A percentile compares a stretch with the other conserved stretches of the same genome.
Evolutionary conservation across 53 echinoderm and acorn worm genomes (phyloP).

Genomic region (Antedon mediterranea): DNA sequence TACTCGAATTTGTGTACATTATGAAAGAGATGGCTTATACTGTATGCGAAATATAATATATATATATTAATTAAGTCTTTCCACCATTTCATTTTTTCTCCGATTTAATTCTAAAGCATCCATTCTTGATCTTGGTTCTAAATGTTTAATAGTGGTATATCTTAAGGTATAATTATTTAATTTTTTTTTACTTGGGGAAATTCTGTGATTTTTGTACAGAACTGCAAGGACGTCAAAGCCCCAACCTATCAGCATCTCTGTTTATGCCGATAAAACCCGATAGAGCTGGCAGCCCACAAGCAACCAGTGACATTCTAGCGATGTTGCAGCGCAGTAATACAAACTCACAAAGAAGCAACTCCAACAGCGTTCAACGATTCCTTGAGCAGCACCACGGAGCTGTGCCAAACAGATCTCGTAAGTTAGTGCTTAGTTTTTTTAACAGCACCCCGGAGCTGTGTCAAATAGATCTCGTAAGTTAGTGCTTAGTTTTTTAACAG

Average conservation of each 20-base stretch:
- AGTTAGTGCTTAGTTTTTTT: too few relatives aligned
- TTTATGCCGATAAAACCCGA: not conserved
- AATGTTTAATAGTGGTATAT: too few relatives aligned
- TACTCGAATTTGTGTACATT: too few relatives aligned
- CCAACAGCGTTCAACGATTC: not conserved
- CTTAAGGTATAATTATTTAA: too few relatives aligned
- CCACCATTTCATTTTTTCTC: too few relatives aligned
- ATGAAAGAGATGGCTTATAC: too few relatives aligned
- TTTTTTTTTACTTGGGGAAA: too few relatives aligned
- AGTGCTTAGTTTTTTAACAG: too few relatives aligned
- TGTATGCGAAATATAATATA: too few relatives aligned
- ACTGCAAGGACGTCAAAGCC: not conserved
- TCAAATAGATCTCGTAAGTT: not conserved
- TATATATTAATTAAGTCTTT: too few relatives aligned
- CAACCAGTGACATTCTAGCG: not conserved
- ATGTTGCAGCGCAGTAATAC: not conserved
- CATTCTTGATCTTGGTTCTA: too few relatives aligned
- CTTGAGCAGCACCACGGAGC: not conserved
- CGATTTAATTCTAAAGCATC: too few relatives aligned
- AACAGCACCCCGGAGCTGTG: not conserved
- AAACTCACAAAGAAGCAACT: not conserved
- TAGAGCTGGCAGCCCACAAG: not conserved
- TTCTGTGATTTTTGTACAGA: not conserved
- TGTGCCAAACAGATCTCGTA: not conserved
- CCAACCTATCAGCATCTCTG: not conserved